These are phyloP conservation scores for Dysidea cf. avara DNA, from an alignment of 37 sponge, comb jelly and placozoan species.

Conservation along the genomic window DNA sequence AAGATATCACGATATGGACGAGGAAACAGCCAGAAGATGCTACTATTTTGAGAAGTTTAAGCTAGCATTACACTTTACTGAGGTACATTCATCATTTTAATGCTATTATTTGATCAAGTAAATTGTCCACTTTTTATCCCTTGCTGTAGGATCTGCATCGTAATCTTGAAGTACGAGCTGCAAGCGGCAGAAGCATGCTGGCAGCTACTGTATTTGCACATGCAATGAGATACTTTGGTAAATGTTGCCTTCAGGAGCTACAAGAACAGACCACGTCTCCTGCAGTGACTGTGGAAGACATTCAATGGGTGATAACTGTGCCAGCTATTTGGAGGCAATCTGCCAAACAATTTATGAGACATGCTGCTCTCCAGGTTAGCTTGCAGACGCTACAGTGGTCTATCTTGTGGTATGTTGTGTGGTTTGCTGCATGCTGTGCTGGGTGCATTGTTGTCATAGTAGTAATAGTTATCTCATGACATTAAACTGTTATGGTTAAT, in stretches of 20 bases:
- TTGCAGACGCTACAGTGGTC: background rate
- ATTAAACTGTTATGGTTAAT: too few species aligned
- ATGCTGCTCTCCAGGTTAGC: slow-evolving; percentile 63
- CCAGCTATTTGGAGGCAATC: slow-evolving; percentile 83
- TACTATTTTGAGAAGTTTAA: slow-evolving; percentile 81
- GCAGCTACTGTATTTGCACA: slow-evolving; percentile 63
- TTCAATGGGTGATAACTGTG: slow-evolving; percentile 83
- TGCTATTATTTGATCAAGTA: too few species aligned
- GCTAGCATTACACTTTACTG: slow-evolving; percentile 68
- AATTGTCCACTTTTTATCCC: too few species aligned
- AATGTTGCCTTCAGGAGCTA: slow-evolving; percentile 42
- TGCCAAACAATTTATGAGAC: slow-evolving; percentile 80
- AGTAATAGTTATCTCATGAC: too few species aligned
- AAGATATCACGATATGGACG: slow-evolving; percentile 54
- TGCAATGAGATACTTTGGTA: slow-evolving; percentile 64
- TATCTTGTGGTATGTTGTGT: background rate
- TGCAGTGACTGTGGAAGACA: slow-evolving; percentile 22
- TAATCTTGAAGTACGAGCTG: slow-evolving; percentile 50
- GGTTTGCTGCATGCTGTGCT: background rate
- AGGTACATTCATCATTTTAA: slow-evolving; percentile 35
- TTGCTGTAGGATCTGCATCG: slow-evolving; percentile 45
- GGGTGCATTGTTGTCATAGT: too few species aligned
- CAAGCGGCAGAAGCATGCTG: slow-evolving; percentile 45
- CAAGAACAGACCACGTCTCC: slow-evolving; percentile 21
- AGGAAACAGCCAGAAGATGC: slow-evolving; percentile 32